Conservation (phyloP, 1,140 invertebrate species). For the Panagrolaimus sp. region DNA sequence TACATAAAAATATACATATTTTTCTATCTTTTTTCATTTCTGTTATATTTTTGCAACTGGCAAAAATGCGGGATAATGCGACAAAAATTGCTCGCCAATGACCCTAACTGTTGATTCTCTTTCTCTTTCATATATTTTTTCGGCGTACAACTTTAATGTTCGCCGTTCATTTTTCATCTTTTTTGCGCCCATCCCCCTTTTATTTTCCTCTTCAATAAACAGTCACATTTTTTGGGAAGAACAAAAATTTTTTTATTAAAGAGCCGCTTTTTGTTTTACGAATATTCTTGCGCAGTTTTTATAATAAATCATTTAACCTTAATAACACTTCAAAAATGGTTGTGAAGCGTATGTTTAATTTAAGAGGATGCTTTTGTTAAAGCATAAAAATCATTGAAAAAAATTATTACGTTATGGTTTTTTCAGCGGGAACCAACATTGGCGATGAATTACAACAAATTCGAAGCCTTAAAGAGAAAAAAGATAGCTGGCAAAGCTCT, state of each 20-base stretch:
- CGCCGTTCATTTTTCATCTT: not conserved
- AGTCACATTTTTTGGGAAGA: constrained; percentile 5
- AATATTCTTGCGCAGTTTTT: not conserved
- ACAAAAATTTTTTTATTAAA: not conserved
- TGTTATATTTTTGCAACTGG: too few relatives aligned
- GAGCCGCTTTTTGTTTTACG: not conserved
- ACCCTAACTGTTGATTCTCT: too few relatives aligned
- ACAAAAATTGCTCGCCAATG: too few relatives aligned
- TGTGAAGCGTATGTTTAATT: not conserved
- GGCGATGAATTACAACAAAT: constrained; percentile 50
- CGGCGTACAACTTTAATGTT: too few relatives aligned
- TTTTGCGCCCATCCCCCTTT: not conserved
- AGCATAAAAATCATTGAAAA: constrained; percentile 2
- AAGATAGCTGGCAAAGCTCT: constrained; percentile 54
- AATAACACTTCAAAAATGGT: not conserved
- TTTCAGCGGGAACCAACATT: constrained; percentile 50
- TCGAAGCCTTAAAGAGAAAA: constrained; percentile 44
- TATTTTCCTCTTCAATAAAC: constrained; percentile 1
- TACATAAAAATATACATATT: not conserved
- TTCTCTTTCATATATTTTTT: too few relatives aligned
- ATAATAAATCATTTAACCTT: too few relatives aligned
- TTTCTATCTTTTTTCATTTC: not conserved
- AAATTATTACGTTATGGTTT: constrained; percentile 14
- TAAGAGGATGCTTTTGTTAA: constrained; percentile 20
- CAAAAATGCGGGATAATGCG: too few relatives aligned